Evolutionary conservation across 1,140 invertebrate genomes (phyloP).

Genomic region (Zaprionus nigranus): DNA sequence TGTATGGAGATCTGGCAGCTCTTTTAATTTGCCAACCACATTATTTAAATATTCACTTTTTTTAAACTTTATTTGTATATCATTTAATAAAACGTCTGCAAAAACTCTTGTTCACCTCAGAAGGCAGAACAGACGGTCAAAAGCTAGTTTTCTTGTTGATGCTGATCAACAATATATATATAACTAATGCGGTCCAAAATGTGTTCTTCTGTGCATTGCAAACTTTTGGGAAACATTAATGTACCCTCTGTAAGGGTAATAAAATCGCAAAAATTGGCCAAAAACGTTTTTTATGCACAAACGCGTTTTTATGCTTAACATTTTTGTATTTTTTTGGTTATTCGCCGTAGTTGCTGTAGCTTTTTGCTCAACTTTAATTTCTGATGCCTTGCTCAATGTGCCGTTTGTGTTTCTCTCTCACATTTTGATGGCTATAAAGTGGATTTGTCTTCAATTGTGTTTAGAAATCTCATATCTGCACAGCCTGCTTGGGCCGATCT

Average conservation of each 20-base stretch:
- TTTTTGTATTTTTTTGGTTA: constrained; percentile 51
- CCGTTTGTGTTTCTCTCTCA: constrained; percentile 39
- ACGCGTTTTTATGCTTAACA: constrained; percentile 80
- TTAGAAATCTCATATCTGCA: constrained; percentile 53
- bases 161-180: too few species aligned
- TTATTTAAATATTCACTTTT: too few species aligned
- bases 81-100: too few species aligned
- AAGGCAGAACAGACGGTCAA: too few species aligned
- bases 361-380: constrained; percentile 56
- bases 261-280: constrained; percentile 72
- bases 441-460: constrained; percentile 77
- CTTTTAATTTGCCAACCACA: too few species aligned
- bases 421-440: constrained; percentile 62
- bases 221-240: background rate
- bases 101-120: too few species aligned
- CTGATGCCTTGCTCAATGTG: constrained; percentile 69
- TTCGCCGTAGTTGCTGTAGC: constrained; percentile 20
- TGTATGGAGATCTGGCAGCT: too few species aligned
- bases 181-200: too few species aligned
- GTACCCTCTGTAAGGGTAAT: background rate
- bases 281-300: constrained; percentile 69
- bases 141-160: too few species aligned
- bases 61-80: too few species aligned
- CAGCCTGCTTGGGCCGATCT: constrained; percentile 1
- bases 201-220: background rate